Percentiles rank a stretch among this genome's conserved stretches.
Evolutionary conservation across 2,888 invertebrate genomes (phyloP).

Genomic region (Trachelus iudaicus): DNA sequence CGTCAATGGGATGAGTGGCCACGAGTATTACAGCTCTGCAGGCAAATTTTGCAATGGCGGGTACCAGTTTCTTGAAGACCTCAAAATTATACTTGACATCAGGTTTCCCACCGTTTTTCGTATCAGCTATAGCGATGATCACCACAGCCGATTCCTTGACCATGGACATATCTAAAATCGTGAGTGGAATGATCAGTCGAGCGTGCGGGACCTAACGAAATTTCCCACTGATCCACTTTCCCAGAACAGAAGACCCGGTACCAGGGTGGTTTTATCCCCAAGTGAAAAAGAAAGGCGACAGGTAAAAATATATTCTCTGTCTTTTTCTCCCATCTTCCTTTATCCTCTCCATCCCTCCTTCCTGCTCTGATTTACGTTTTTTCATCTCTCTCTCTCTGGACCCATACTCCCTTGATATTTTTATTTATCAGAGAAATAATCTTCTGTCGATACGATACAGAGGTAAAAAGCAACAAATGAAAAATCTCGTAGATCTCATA

Average conservation of each 20-base stretch:
- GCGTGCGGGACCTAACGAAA: not conserved
- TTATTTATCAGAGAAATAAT: not conserved
- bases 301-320: not conserved
- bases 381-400: not conserved
- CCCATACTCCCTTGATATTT: not conserved
- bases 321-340: not conserved
- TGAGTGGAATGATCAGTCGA: not conserved
- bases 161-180: slow-evolving; percentile 43
- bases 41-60: slow-evolving; percentile 49
- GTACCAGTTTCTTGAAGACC: slow-evolving; percentile 48
- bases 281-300: not conserved
- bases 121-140: slow-evolving; percentile 45
- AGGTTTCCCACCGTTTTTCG: slow-evolving; percentile 30
- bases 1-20: slow-evolving; percentile 65
- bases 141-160: slow-evolving; percentile 53
- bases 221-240: not conserved
- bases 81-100: slow-evolving; percentile 47
- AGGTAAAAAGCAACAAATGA: not conserved
- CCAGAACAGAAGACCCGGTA: not conserved
- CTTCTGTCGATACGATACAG: not conserved
- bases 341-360: not conserved
- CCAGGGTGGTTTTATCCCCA: not conserved
- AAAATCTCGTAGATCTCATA: not conserved
- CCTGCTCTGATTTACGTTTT: not conserved
- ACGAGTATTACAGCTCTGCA: slow-evolving; percentile 49